These are phyloP conservation scores for Sipha maydis DNA, from an alignment of 2,888 invertebrate species.

Conservation along the genomic window DNA sequence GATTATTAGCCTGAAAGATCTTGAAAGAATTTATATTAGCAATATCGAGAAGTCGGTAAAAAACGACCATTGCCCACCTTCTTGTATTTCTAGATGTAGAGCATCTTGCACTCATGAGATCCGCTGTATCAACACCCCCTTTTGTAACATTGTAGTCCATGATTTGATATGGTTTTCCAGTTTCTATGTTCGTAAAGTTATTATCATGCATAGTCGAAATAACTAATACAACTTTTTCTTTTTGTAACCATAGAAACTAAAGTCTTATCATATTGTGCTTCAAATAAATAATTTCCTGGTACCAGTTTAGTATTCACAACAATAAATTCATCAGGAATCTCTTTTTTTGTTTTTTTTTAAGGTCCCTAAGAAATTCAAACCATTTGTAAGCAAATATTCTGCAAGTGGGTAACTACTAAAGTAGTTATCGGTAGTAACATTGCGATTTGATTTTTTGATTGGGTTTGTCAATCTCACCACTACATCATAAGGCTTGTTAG, in stretches of 20 bases:
- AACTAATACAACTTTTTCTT: slow-evolving; percentile 62
- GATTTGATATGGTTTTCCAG: too few species aligned
- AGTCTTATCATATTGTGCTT: slow-evolving; percentile 33
- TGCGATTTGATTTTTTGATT: neutral
- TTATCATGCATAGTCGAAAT: too few species aligned
- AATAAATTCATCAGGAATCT: slow-evolving; percentile 63
- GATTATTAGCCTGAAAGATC: too few species aligned
- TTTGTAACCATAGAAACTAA: slow-evolving; percentile 65
- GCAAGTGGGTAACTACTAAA: neutral
- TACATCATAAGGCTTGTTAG: neutral
- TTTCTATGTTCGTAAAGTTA: too few species aligned
- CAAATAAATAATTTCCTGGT: slow-evolving; percentile 29
- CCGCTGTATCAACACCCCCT: too few species aligned
- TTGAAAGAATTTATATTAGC: too few species aligned
- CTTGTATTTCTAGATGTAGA: too few species aligned
- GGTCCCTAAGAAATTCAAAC: slow-evolving; percentile 64
- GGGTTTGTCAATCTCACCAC: neutral
- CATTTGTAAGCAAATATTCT: slow-evolving; percentile 63
- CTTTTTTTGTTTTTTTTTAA: slow-evolving; percentile 64
- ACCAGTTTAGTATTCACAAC: slow-evolving; percentile 47
- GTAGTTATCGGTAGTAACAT: neutral
- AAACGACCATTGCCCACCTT: too few species aligned
- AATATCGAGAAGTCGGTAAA: too few species aligned
- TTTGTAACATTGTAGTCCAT: too few species aligned
- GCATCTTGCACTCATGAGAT: too few species aligned